Evolutionary conservation across 2,888 invertebrate genomes (phyloP), one percentile per base, ranked within the genome.

Genomic region (Adelognathus sp.): DNA sequence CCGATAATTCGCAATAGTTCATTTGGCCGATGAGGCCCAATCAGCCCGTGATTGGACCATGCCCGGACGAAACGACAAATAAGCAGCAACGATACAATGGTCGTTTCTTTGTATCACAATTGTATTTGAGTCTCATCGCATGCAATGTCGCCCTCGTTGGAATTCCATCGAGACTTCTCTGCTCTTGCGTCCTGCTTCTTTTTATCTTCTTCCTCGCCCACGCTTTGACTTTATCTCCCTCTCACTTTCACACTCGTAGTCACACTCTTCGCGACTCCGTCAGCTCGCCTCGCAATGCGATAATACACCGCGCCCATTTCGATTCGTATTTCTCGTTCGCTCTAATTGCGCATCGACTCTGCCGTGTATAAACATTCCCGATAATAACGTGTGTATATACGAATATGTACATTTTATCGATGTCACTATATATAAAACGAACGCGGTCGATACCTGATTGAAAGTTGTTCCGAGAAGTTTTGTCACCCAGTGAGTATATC

Each of bases 131-230:
- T n/a, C n/a, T n/a, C n/a, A n/a, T n/a, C 83, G 50, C 11, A 67
- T 76, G 61, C 27, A 70, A 85, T 86, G 85, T 86, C 87, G 83
- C 81, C 86, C 85, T 86, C 84, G 83, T 86, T 87, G 87, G 86
- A 85, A 87, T 88, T 81, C 86, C 87, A 84, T 83, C 80, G 82
- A 81, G 82, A 80, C 83, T 74, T 81, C 80, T 79, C 56, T 60
- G 39, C 39, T 18, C 36, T 63, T 14, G 16, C 46, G 24, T 36
- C 50, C 16, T 14, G 9, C 41, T 61, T 27, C 14, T 61, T 56
- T 69, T 72, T 64, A 69, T 50, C 74, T 67, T 73, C 60, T 67
- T 76, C 69, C 52, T 63, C 64, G 64, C 77, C 79, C 46, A 63
- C 60, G 41, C 66, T 44, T 41, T 44, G 52, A 72, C 46, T 41